Evolutionary conservation across 2,113 vertebrate species (phyloP).

Genomic region (Cryptomyrus ogoouensis): DNA sequence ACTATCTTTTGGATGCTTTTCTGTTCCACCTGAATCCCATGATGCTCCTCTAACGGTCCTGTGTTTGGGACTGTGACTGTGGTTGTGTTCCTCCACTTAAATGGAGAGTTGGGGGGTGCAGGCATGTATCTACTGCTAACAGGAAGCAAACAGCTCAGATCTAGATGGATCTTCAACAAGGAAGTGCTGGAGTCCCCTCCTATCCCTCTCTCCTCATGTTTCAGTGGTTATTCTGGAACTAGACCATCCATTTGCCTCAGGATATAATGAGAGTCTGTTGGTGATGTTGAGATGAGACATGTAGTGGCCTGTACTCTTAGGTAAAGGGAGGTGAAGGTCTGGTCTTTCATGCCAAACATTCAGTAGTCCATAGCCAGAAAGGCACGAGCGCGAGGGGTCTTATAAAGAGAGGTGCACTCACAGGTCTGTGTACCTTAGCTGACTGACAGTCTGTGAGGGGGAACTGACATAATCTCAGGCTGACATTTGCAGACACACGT

Average conservation of each 20-base stretch:
- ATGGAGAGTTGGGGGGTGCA: neutral
- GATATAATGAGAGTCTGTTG: constrained; percentile 20
- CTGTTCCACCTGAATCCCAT: neutral
- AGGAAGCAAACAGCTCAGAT: neutral
- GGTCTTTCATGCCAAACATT: neutral
- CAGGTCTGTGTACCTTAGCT: neutral
- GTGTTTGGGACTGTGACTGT: neutral
- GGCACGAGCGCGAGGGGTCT: neutral
- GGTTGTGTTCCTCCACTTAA: neutral
- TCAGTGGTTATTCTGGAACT: constrained; percentile 21
- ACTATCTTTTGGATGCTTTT: neutral
- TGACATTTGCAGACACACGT: neutral
- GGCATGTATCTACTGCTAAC: neutral
- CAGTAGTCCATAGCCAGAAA: neutral
- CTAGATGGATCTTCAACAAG: neutral
- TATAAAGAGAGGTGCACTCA: neutral
- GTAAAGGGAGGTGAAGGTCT: constrained; percentile 22
- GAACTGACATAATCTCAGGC: neutral
- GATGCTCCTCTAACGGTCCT: neutral
- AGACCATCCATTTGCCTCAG: constrained; percentile 9
- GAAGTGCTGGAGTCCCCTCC: neutral
- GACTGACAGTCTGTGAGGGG: neutral
- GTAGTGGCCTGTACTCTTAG: constrained; percentile 22
- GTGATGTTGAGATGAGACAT: constrained; percentile 16
- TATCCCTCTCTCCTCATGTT: constrained; percentile 10